Conservation (phyloP, 2,113 vertebrate species). For the Callithrix jacchus region DNA sequence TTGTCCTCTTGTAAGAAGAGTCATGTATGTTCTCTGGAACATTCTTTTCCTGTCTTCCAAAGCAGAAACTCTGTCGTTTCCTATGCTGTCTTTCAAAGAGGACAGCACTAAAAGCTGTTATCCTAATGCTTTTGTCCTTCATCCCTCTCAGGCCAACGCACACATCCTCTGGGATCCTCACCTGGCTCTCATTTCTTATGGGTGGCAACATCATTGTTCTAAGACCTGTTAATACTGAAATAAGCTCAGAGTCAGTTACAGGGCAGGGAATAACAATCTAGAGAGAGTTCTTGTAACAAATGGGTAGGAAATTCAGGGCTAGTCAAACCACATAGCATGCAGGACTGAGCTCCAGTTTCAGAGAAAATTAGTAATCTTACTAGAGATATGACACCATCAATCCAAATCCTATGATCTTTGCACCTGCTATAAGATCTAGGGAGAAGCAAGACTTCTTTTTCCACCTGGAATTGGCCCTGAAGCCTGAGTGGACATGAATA, state of each 20-base stretch:
- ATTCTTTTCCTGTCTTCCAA: neutral
- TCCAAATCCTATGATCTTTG: neutral
- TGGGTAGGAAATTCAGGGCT: neutral
- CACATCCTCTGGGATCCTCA: fast-evolving
- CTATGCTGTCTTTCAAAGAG: neutral
- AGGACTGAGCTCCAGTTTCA: neutral
- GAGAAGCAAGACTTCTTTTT: neutral
- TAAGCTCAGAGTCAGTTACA: neutral
- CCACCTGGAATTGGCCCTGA: neutral
- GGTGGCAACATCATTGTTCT: neutral
- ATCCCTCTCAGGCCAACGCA: neutral
- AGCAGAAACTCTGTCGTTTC: neutral
- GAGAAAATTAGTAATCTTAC: neutral
- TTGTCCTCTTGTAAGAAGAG: neutral
- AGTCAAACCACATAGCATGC: neutral
- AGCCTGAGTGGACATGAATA: too few relatives aligned
- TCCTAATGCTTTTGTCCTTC: too few relatives aligned
- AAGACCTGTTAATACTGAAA: neutral
- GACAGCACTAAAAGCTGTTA: neutral
- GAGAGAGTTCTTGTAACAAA: neutral
- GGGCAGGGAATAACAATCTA: neutral
- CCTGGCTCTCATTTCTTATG: neutral
- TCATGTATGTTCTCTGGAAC: neutral
- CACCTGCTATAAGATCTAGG: neutral
- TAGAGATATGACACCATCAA: neutral